Conservation (phyloP, 2,797 vertebrate species). For the Graptemys geographica region DNA sequence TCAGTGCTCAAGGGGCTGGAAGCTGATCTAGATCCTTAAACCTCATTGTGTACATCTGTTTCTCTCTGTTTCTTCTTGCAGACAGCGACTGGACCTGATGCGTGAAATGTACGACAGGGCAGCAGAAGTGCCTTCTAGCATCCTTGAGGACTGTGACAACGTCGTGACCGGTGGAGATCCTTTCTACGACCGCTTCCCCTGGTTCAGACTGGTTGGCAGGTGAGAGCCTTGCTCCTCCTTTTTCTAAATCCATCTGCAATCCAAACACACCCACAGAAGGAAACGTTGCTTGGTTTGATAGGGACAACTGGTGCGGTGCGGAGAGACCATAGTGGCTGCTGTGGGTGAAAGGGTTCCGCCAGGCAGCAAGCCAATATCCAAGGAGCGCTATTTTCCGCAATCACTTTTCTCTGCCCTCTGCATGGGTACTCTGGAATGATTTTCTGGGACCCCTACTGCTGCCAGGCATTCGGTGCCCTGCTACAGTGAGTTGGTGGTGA, state of each 20-base stretch:
- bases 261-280: neutral
- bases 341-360: neutral
- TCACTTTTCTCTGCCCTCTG: neutral
- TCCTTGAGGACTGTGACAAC: conserved; percentile 91
- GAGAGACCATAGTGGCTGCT: rapidly evolving
- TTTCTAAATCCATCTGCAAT: neutral
- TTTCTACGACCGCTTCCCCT: conserved; percentile 98
- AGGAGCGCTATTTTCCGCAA: rapidly evolving
- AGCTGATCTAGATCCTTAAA: neutral
- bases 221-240: conserved; percentile 79
- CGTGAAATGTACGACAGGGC: conserved; percentile 98
- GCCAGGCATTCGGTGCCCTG: neutral
- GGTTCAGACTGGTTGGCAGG: conserved; percentile 99
- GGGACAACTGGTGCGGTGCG: neutral
- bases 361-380: neutral
- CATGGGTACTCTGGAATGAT: neutral
- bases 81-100: conserved; percentile 96
- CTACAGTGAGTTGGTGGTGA: neutral
- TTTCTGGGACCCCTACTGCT: neutral
- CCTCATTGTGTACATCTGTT: rapidly evolving
- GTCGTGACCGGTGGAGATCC: conserved; percentile 95
- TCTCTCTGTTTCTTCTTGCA: conserved; percentile 65
- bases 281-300: rapidly evolving
- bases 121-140: conserved; percentile 91
- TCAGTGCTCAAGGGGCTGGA: neutral